Conservation (phyloP, 1,140 invertebrate genomes). For the Pissodes strobi region DNA sequence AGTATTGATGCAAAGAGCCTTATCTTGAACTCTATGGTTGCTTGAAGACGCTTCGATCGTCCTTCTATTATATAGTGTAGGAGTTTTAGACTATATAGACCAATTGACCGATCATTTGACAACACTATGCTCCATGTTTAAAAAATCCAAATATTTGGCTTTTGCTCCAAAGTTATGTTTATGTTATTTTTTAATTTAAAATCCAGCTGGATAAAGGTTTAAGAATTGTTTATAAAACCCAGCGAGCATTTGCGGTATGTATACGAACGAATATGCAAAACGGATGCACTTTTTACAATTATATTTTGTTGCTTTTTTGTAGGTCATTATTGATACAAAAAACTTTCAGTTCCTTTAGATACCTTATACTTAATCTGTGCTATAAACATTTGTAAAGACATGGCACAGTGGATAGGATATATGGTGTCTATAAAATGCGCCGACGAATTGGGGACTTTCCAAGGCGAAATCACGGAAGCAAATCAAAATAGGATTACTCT, state of each 20-base stretch:
- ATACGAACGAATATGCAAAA: not conserved
- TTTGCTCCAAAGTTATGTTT: no score
- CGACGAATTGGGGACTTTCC: constrained; percentile 70
- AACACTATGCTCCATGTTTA: no score
- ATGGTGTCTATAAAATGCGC: constrained; percentile 78
- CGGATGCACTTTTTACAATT: no score
- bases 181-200: no score
- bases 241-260: not conserved
- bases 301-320: not conserved
- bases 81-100: no score
- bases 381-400: constrained; percentile 50
- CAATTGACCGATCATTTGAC: no score
- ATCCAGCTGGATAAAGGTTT: not conserved
- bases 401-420: constrained; percentile 72
- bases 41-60: no score
- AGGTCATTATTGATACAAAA: constrained; percentile 4
- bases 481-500: constrained; percentile 74
- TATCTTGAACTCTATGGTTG: no score
- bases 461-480: constrained; percentile 78
- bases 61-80: no score
- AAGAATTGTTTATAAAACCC: not conserved
- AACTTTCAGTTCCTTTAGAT: not conserved
- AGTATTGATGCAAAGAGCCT: no score
- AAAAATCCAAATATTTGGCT: no score
- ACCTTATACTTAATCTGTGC: constrained; percentile 17